These are phyloP conservation scores for Tichodroma muraria DNA, from an alignment of 2,113 vertebrate genomes.

Conservation along the genomic window DNA sequence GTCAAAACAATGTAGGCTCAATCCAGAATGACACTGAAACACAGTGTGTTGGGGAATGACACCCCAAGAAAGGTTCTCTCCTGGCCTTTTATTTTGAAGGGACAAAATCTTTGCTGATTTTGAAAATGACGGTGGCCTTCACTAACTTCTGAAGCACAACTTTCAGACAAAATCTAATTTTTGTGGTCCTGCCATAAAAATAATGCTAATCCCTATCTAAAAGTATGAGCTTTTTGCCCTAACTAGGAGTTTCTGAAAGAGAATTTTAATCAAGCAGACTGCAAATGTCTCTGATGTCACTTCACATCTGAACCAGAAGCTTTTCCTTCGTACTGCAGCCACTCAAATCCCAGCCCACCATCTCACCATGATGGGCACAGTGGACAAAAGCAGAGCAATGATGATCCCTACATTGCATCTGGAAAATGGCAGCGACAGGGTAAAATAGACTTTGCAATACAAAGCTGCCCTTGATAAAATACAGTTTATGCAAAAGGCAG, in stretches of 20 bases:
- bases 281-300: neutral
- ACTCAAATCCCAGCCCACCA: neutral
- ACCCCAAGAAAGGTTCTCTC: neutral
- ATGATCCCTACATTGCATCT: too few relatives aligned
- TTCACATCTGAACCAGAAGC: neutral
- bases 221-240: neutral
- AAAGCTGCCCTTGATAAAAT: neutral
- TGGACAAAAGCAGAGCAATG: neutral
- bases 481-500: neutral
- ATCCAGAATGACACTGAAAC: neutral
- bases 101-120: neutral
- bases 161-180: neutral
- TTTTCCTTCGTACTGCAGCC: fast-evolving
- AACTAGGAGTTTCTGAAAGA: neutral
- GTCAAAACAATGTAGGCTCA: constrained; percentile 1
- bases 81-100: neutral
- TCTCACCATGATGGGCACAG: neutral
- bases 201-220: neutral
- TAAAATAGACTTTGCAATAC: neutral
- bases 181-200: neutral
- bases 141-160: neutral
- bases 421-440: neutral
- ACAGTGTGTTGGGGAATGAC: neutral
- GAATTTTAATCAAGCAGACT: neutral
- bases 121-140: neutral